These are phyloP conservation scores for Tragelaphus strepsiceros DNA, from an alignment of 2,113 vertebrate species.

Conservation along the genomic window DNA sequence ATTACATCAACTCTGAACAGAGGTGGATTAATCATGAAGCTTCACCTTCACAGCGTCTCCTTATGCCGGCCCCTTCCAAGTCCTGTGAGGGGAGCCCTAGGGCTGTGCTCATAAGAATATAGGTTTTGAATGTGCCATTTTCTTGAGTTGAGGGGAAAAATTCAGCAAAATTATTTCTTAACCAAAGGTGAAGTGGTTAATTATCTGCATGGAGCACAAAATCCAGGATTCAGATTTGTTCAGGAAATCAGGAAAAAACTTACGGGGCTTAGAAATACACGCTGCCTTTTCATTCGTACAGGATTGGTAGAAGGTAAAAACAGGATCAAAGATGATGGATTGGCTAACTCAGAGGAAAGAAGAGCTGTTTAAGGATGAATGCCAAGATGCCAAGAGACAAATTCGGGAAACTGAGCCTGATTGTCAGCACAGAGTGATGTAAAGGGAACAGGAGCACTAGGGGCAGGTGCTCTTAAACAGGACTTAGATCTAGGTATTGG, in stretches of 20 bases:
- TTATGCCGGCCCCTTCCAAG: not conserved
- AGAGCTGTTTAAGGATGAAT: not conserved
- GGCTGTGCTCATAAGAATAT: not conserved
- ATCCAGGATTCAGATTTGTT: not conserved
- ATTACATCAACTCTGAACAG: not conserved
- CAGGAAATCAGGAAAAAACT: not conserved
- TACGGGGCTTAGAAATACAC: not conserved
- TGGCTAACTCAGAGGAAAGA: not conserved
- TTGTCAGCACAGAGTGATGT: not conserved
- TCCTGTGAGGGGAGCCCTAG: not conserved
- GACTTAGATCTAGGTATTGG: not conserved
- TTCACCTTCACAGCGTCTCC: not conserved
- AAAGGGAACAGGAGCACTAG: not conserved
- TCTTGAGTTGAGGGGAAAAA: not conserved
- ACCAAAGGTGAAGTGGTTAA: not conserved
- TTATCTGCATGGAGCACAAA: not conserved
- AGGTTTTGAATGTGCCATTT: not conserved
- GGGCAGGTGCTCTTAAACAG: not conserved
- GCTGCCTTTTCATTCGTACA: not conserved
- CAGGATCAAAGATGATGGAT: not conserved
- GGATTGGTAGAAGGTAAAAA: not conserved
- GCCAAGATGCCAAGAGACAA: not conserved
- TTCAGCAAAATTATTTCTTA: not conserved
- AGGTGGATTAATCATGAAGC: not conserved
- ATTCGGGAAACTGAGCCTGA: not conserved